Evolutionary conservation across 2,113 vertebrate species (phyloP).

Genomic region (Ciconia maguari): DNA sequence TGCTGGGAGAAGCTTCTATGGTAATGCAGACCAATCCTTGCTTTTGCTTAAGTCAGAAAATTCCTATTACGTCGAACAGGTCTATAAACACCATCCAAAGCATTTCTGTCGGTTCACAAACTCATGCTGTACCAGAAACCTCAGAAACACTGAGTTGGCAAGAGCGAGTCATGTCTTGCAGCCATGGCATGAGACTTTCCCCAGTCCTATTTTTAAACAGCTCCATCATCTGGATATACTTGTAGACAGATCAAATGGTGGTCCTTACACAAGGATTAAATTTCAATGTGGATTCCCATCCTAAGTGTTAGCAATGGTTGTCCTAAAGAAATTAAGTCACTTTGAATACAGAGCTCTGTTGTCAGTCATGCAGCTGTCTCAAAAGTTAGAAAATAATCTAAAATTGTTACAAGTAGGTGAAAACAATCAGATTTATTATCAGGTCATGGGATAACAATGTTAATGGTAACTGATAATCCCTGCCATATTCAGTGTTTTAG

Average conservation of each 20-base stretch:
- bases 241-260: background rate
- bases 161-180: background rate
- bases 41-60: background rate
- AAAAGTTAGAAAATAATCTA: background rate
- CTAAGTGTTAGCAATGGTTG: background rate
- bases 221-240: background rate
- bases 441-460: background rate
- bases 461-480: background rate
- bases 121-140: background rate
- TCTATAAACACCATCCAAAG: background rate
- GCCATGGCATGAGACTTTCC: background rate
- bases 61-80: fast-evolving
- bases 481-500: background rate
- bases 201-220: background rate
- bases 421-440: background rate
- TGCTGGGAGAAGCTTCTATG: background rate
- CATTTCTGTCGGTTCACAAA: background rate
- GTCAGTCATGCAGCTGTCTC: background rate
- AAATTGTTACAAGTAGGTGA: background rate
- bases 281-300: background rate
- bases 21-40: background rate
- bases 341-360: background rate
- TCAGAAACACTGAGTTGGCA: background rate
- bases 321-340: background rate
- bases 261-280: background rate